Base-by-base conservation (phyloP, 2,888 invertebrate genomes). In the Cephus pulcher region DNA sequence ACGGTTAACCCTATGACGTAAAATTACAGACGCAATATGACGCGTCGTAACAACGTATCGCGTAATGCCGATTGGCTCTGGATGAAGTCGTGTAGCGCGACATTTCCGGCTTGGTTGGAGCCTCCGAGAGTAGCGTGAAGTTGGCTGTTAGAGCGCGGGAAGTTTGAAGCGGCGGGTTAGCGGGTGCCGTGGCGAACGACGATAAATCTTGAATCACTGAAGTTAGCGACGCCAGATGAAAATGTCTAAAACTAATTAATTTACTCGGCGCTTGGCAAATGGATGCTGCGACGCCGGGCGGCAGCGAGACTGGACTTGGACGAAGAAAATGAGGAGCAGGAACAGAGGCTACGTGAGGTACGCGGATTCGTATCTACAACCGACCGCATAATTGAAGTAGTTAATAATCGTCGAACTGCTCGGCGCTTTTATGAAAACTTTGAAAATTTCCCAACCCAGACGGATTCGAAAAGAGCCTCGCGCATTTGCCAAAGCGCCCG, bases 151-250 rank as follows among this genome's bases (percentile, higher is more conserved):
- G 6, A 56, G 11, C 32, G 33, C 71, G 33, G 33, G 71, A 71
- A 71, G 71, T 71, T 71, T 71, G 32, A 56, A 56, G 12, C 71
- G 32, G 71, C 71, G 15, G 70, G 33, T 15, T 70, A 30, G 70
- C 70, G 33, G 70, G 33, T 33, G 30, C 70, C 70, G n/a, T 33
- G n/a, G 32, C 32, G 30, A 71, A 30, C 0, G 33, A 34, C 71
- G 71, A 71, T 71, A 71, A 71, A 71, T 71, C 71, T 71, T 71
- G 71, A 71, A 71, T 71, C 71, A 30, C 71, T 71, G 33, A 71
- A 71, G 71, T 71, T 71, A 12, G 32, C 15, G 30, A 12, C 12
- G 32, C 32, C 30, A 30, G 71, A 71, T 71, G 71, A 71, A 71
- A 71, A 71, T 71, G 71, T 71, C 71, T 71, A 6, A 30, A 71